Conservation (phyloP, 23 tunicate species). For the Halocynthia roretzi region DNA sequence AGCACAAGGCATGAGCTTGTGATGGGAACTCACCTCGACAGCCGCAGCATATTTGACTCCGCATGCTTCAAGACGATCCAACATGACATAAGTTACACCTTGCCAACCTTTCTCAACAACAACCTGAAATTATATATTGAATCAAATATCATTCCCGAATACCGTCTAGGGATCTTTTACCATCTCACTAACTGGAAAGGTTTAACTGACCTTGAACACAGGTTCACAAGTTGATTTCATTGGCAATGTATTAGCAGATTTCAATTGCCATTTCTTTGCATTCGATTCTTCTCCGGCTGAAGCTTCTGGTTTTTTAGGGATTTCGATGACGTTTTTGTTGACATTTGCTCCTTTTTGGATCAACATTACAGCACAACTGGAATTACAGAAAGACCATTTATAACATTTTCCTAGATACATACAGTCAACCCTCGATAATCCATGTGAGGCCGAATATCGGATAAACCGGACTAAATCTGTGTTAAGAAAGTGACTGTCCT, state of each 20-base stretch:
- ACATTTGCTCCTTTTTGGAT: conserved; percentile 94
- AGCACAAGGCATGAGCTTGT: too few species aligned
- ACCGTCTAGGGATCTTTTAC: neutral
- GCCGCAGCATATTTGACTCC: conserved; percentile 90
- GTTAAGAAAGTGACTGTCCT: too few species aligned
- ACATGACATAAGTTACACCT: conserved; percentile 96
- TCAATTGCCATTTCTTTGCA: conserved; percentile 48
- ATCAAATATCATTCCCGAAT: neutral
- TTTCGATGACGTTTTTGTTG: conserved; percentile 84
- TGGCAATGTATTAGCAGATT: conserved; percentile 47
- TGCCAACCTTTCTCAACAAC: conserved; percentile 97
- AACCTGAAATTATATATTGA: conserved; percentile 38
- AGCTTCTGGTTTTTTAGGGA: conserved; percentile 22
- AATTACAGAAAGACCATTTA: neutral
- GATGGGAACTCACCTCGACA: conserved; percentile 55
- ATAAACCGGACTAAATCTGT: too few species aligned
- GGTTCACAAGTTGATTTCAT: conserved; percentile 75
- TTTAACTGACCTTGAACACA: conserved; percentile 57
- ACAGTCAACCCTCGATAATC: too few species aligned
- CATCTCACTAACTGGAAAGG: neutral
- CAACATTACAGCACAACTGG: conserved; percentile 94
- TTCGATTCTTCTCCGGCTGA: conserved; percentile 6
- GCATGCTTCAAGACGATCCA: conserved; percentile 81
- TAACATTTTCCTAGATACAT: too few species aligned
- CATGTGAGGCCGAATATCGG: too few species aligned